Evolutionary conservation across 2,113 vertebrate genomes (phyloP).

Genomic region (Oophaga pumilio): DNA sequence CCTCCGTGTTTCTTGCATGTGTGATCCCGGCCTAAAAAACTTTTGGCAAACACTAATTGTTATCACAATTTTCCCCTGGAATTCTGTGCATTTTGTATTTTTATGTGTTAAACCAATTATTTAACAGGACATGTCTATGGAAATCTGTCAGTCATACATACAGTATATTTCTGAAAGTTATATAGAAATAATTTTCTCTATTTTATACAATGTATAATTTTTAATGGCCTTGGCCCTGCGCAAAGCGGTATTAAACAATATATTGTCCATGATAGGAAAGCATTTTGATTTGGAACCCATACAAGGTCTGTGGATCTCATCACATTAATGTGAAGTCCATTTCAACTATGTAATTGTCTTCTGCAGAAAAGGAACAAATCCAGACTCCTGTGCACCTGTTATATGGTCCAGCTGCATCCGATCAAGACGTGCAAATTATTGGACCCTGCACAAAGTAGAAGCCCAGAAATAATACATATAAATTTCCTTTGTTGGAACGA

Average conservation of each 20-base stretch:
- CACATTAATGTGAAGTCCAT: constrained; percentile 27
- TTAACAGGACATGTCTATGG: not conserved
- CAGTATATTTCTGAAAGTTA: not conserved
- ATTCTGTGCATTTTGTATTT: not conserved
- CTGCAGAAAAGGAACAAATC: not conserved
- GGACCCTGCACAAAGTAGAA: constrained; percentile 28
- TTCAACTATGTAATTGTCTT: constrained; percentile 39
- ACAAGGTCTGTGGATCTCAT: constrained; percentile 19
- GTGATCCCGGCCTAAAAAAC: too few species aligned
- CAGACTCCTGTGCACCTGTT: constrained; percentile 46
- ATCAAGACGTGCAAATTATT: constrained; percentile 47
- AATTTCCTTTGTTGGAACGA: constrained; percentile 48
- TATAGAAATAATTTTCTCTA: not conserved
- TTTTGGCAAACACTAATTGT: not conserved
- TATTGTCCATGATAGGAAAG: not conserved
- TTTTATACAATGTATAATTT: not conserved
- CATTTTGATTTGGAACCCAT: constrained; percentile 8
- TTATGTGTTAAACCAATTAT: not conserved
- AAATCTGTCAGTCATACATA: not conserved
- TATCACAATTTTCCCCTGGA: not conserved
- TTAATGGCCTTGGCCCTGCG: not conserved
- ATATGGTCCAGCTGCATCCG: constrained; percentile 47
- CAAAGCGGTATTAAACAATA: not conserved
- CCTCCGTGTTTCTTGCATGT: too few species aligned
- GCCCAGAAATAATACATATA: constrained; percentile 44